Evolutionary conservation across 2,797 vertebrate genomes (phyloP).

Genomic region (Hirundo rustica): DNA sequence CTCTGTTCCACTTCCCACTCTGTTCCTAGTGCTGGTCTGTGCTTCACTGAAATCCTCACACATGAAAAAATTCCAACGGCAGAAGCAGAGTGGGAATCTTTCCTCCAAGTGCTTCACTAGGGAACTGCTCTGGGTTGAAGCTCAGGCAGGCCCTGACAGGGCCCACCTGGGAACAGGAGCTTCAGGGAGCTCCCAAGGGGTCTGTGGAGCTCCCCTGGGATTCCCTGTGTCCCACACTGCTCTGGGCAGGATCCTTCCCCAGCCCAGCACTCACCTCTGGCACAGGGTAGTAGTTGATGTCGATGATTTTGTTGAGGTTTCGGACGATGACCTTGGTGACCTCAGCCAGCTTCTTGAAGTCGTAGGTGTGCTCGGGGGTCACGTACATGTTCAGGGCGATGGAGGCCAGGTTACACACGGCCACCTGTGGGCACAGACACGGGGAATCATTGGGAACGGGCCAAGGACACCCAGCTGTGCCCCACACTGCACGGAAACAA

Average conservation of each 20-base stretch:
- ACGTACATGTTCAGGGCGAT: conserved; percentile 97
- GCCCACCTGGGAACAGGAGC: background rate
- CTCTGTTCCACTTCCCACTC: background rate
- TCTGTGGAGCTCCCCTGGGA: rapidly evolving
- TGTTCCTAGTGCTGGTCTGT: background rate
- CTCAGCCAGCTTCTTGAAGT: conserved; percentile 87
- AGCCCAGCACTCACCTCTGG: conserved; percentile 79
- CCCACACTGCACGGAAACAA: background rate
- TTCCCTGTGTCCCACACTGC: background rate
- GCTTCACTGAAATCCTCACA: background rate
- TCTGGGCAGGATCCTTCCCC: background rate
- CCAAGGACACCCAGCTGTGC: background rate
- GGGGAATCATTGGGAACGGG: rapidly evolving
- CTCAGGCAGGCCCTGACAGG: background rate
- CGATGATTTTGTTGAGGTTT: conserved; percentile 97
- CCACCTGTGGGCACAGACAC: conserved; percentile 67
- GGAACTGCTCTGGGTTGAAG: background rate
- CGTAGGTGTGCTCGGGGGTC: conserved; percentile 86
- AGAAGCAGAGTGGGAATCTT: background rate
- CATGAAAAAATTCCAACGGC: background rate
- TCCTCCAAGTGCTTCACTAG: background rate
- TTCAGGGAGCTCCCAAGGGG: background rate
- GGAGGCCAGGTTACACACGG: conserved; percentile 96
- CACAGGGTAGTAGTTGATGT: conserved; percentile 94
- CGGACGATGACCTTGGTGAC: conserved; percentile 93